Base-by-base conservation (phyloP, 2,888 invertebrate genomes). In the Eupithecia subumbrata region DNA sequence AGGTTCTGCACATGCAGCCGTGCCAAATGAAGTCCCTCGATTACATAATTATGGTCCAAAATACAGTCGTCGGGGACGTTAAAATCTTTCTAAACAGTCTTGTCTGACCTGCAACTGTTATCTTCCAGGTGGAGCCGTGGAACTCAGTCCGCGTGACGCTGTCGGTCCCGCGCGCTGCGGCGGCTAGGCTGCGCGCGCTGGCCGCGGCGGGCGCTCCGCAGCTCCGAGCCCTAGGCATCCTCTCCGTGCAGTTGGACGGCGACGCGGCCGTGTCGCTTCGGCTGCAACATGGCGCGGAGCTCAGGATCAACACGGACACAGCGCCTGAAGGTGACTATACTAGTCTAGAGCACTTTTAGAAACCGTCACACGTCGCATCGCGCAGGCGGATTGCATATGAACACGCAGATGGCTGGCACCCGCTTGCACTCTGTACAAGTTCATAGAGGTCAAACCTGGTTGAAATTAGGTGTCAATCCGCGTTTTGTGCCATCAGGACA, bases 121-220 rank as follows among this genome's bases (percentile, higher is more conserved):
- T 2, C 2, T 77, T 37, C n/a, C 85, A 95, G 95, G 95, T 98
- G 95, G 99, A 99, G 96, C 99, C 99, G 96, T 99, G 98, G 98
- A 98, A 99, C 96, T 98, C 98, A 86, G 99, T 99, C 87, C 97
- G 98, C 94, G 98, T 99, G 92, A 99, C 99, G 95, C 97, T 99
- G 96, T 98, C 98, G 91, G 98, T 99, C 96, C 99, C 99, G 88
- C 97, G 97, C 91, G 99, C 99, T 95, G 99, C 99, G 89, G 99
- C 99, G 89, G 96, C 97, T 87, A 97, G 98, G 84, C 96, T 99
- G 88, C 96, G 98, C 85, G 98, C 98, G 93, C 95, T 99, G 90
- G 99, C 99, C 82, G 97, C 97, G 88, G 98, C 98, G 91, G 98
- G 98, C 82, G 98, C 98, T 87, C 96, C 97, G 82, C 97, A 97